Conservation (phyloP, 2,888 invertebrate genomes). For the Apamea crenata region DNA sequence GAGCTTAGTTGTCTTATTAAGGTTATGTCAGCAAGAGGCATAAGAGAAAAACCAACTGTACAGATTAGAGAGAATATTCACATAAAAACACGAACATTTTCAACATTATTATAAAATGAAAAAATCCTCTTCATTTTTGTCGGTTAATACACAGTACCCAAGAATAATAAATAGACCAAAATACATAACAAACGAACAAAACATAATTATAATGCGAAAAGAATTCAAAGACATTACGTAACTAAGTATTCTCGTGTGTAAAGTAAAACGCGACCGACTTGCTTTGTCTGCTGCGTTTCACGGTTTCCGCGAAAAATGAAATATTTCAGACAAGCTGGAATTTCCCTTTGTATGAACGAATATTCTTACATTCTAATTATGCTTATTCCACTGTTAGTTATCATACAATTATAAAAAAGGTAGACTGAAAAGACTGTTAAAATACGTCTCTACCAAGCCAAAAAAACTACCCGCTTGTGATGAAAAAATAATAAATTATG, state of each 20-base stretch:
- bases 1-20: neutral
- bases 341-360: constrained; percentile 25
- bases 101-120: neutral
- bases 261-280: neutral
- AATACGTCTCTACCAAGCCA: neutral
- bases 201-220: constrained; percentile 20
- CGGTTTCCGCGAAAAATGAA: constrained; percentile 20
- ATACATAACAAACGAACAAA: neutral
- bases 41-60: neutral
- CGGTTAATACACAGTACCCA: neutral
- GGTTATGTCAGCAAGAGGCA: neutral
- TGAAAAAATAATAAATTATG: constrained; percentile 10
- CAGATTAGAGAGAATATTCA: neutral
- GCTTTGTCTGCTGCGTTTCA: constrained; percentile 21
- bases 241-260: constrained; percentile 9
- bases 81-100: neutral
- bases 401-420: neutral
- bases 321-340: constrained; percentile 38
- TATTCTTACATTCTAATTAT: neutral
- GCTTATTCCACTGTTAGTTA: neutral
- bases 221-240: constrained; percentile 17
- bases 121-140: neutral
- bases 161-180: neutral
- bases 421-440: neutral
- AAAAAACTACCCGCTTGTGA: neutral